Evolutionary conservation across 2,888 invertebrate genomes (phyloP), one percentile per base, ranked within the genome.

Genomic region (Cephus pygmeus): DNA sequence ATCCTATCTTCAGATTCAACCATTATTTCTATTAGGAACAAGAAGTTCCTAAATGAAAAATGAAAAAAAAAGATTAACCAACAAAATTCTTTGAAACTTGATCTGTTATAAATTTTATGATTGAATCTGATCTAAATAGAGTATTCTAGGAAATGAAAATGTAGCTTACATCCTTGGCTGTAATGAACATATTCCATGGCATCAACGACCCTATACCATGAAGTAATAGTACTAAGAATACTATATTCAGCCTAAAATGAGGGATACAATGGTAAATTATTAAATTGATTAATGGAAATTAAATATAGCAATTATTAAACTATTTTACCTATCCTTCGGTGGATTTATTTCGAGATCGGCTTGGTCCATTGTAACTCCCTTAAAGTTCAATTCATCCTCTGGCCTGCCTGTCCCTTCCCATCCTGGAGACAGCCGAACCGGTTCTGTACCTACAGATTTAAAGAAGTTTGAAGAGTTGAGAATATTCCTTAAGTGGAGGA

Each of bases 151-250:
- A 69, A 75, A 80, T 56, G 15, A 30, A 36, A 30, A 23, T 15
- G 15, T 76, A 73, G 93, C 95, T 94, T 92, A 96, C 96, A 85
- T 92, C 90, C 92, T 96, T 96, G 68, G 98, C 98, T 81, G 97
- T 99, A 90, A 99, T 98, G 92, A 99, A 99, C 98, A 99, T 99
- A 92, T 99, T 99, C 99, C 99, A 99, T 23, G 99, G 98, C 93
- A 98, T 98, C 80, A 97, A 93, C 0, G 97, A 96, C 71, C 99
- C 99, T 83, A 99, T 94, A 12, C 99, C 99, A 92, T 99, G 98
- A 75, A 99, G 93, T 84, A 99, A 85, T 90, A 99, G 94, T 80
- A 98, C 98, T 77, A 97, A 92, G 92, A 97, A 98, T 73, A 99
- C 97, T 73, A 98, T 90, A 88, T 95, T 94, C 92, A 94, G 94